A percentile compares a stretch with the other conserved stretches of the same genome.
phyloP scores from a whole-genome alignment of 2,888 invertebrate genomes.

The Bombylius major region DNA sequence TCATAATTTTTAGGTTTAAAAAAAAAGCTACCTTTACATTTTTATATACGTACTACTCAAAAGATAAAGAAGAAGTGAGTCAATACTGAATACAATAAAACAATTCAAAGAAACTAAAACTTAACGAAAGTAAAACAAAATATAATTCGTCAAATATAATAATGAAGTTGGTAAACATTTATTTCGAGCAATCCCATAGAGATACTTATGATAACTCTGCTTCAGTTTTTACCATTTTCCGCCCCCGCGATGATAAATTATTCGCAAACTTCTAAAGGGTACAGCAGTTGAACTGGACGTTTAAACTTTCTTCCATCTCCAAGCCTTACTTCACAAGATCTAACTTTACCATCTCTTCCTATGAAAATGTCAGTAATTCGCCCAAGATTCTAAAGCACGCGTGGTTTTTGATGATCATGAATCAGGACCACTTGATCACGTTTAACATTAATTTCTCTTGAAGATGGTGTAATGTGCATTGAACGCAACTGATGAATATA shows the following conservation, averaged over 20 bases:
- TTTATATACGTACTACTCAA: no score
- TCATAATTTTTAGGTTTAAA: no score
- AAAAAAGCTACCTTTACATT: no score
- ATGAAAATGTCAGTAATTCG: not conserved
- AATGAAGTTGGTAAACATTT: no score
- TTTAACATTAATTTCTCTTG: not conserved
- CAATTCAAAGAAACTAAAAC: no score
- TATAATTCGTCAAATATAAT: no score
- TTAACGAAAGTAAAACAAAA: no score
- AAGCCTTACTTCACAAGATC: not conserved
- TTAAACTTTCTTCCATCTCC: not conserved
- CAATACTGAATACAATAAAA: no score
- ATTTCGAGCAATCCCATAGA: not conserved
- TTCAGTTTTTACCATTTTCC: not conserved
- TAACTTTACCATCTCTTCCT: not conserved
- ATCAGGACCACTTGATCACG: not conserved
- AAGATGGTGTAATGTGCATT: not conserved
- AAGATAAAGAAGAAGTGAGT: no score
- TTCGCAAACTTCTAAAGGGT: not conserved
- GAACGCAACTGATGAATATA: not conserved
- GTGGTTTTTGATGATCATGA: not conserved
- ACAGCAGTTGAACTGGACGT: not conserved
- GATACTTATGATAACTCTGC: no score
- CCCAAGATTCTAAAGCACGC: not conserved
- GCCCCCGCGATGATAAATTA: not conserved